Percentiles rank a stretch among this genome's conserved stretches.
phyloP scores from a whole-genome alignment of 2,888 invertebrate genomes.

The Girardia tigrina region DNA sequence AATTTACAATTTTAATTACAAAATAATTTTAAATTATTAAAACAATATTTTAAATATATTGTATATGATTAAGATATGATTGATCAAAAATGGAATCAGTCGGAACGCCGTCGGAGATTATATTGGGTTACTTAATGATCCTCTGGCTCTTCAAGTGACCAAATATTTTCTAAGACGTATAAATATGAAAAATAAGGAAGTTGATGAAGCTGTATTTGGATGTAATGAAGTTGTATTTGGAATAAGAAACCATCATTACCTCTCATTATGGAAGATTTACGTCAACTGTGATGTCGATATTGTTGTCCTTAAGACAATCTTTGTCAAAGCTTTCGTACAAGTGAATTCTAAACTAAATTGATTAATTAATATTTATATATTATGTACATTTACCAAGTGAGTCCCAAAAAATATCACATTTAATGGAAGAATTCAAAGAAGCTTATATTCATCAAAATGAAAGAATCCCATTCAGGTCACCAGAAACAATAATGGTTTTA shows the following conservation, averaged over 20 bases:
- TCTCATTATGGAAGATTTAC: no score
- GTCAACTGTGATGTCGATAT: no score
- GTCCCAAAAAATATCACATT: constrained; percentile 85
- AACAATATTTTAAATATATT: no score
- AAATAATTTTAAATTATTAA: no score
- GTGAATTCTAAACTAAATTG: no score
- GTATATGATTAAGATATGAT: no score
- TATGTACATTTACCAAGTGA: constrained; percentile 58
- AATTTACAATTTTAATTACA: no score
- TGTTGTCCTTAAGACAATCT: no score
- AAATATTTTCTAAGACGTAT: not conserved
- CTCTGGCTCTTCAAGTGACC: not conserved
- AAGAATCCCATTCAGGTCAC: constrained; percentile 50
- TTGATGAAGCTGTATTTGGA: constrained; percentile 13
- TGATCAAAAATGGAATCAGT: constrained; percentile 9
- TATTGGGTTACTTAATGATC: constrained; percentile 2
- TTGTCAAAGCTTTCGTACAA: no score
- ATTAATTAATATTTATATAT: not conserved
- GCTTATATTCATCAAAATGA: constrained; percentile 55
- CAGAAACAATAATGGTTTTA: constrained; percentile 60
- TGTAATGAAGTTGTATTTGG: no score
- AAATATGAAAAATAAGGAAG: constrained; percentile 16
- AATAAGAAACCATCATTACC: no score
- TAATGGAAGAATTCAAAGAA: constrained; percentile 61
- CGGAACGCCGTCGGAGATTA: not conserved